Conservation (phyloP, 37 sponge, comb jelly and placozoan genomes). For the Aphrocallistes beatrix region DNA sequence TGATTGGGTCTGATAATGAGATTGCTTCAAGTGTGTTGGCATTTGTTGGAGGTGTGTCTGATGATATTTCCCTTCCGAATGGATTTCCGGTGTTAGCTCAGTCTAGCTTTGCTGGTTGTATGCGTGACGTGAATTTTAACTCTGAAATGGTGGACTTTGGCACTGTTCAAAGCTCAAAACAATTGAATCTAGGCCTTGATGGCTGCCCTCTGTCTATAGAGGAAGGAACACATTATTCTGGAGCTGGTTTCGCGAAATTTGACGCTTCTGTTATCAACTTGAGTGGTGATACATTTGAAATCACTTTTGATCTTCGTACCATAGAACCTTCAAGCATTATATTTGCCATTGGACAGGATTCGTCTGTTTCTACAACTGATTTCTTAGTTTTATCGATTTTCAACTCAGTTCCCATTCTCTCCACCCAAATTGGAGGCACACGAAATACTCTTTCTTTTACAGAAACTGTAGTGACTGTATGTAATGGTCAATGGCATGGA, state of each 20-base stretch:
- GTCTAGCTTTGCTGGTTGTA: neutral
- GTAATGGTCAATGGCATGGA: neutral
- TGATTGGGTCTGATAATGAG: neutral
- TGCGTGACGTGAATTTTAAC: neutral
- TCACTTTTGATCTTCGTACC: neutral
- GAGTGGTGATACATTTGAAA: neutral
- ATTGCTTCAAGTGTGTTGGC: neutral
- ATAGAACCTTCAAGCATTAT: neutral
- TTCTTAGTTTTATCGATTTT: neutral
- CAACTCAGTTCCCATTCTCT: neutral
- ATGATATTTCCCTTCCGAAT: neutral
- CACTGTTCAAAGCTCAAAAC: neutral
- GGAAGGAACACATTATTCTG: neutral
- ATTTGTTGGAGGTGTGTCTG: neutral
- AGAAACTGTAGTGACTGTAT: neutral
- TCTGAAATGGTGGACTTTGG: neutral
- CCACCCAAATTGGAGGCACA: neutral
- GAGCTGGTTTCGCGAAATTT: neutral
- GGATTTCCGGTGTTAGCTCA: neutral
- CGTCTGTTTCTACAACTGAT: neutral
- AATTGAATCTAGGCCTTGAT: neutral
- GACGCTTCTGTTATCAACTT: neutral
- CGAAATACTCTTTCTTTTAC: neutral
- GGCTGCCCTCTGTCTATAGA: neutral
- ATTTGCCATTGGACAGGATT: neutral